Conservation (phyloP, 23 tunicate species). For the Aplidium turbinatum region DNA sequence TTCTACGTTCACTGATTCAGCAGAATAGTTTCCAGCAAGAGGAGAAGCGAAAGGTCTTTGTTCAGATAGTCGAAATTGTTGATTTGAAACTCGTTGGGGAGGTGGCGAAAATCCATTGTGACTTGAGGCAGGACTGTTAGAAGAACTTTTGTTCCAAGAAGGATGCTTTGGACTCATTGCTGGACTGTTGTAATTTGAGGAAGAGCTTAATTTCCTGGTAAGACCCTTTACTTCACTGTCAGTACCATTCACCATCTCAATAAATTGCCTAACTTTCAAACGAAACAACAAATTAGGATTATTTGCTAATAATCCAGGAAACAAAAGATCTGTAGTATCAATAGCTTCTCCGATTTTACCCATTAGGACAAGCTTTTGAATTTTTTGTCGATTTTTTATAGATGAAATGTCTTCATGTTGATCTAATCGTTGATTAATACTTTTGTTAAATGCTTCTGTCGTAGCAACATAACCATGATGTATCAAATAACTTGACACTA, state of each 20-base stretch:
- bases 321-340: conserved; percentile 66
- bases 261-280: conserved; percentile 89
- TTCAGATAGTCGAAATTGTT: conserved; percentile 9
- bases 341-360: conserved; percentile 90
- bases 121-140: conserved; percentile 82
- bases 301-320: conserved; percentile 70
- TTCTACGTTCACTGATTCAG: conserved; percentile 3
- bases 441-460: conserved; percentile 75
- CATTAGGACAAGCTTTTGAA: conserved; percentile 67
- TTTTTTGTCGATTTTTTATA: conserved; percentile 82
- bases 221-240: conserved; percentile 70
- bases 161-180: conserved; percentile 66
- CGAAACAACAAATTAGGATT: conserved; percentile 76
- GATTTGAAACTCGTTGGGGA: conserved; percentile 9
- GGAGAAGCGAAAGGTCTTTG: conserved; percentile 12
- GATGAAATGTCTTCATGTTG: conserved; percentile 72
- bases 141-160: conserved; percentile 53
- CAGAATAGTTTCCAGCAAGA: neutral
- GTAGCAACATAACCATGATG: conserved; percentile 94
- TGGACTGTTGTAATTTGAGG: conserved; percentile 55
- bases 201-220: conserved; percentile 34
- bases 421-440: conserved; percentile 40
- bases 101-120: conserved; percentile 86
- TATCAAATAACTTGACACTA: conserved; percentile 77
- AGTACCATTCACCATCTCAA: conserved; percentile 88